These are phyloP conservation scores for Chrysotoxum bicinctum DNA, from an alignment of 2,888 invertebrate species.

Conservation along the genomic window DNA sequence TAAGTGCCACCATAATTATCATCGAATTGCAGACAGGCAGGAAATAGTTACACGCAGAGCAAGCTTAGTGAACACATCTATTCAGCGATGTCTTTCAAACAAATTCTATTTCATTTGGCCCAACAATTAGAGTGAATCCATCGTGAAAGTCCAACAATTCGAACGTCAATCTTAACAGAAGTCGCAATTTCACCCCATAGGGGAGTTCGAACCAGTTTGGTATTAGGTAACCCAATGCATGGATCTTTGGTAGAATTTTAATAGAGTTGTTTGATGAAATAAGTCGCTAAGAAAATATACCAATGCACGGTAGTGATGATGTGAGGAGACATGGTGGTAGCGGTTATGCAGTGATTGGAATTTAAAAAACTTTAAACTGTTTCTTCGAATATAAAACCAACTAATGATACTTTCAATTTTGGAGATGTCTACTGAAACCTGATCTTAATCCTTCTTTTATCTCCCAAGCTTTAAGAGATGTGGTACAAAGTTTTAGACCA, in stretches of 20 bases:
- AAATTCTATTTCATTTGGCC: conserved; percentile 16
- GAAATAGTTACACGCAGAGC: conserved; percentile 39
- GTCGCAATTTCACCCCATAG: conserved; percentile 6
- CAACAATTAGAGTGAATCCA: conserved; percentile 60
- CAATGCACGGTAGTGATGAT: not conserved
- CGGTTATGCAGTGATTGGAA: not conserved
- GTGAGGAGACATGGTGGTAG: not conserved
- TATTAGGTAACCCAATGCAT: conserved; percentile 2
- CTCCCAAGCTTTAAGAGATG: too few species aligned
- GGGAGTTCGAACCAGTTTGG: conserved; percentile 48
- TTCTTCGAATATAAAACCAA: too few species aligned
- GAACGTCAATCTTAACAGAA: not conserved
- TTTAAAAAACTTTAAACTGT: not conserved
- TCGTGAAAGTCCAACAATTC: not conserved
- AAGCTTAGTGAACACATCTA: not conserved
- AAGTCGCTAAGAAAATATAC: not conserved
- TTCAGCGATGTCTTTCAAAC: not conserved
- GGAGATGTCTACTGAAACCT: too few species aligned
- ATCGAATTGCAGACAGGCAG: conserved; percentile 44
- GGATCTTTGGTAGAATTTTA: conserved; percentile 47
- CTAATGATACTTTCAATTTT: too few species aligned
- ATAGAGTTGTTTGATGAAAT: conserved; percentile 27
- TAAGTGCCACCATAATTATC: conserved; percentile 51
- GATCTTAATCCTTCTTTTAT: too few species aligned
- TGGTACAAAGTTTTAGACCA: too few species aligned